Evolutionary conservation across 2,797 vertebrate species (phyloP).

Genomic region (Cirrhinus mrigala): DNA sequence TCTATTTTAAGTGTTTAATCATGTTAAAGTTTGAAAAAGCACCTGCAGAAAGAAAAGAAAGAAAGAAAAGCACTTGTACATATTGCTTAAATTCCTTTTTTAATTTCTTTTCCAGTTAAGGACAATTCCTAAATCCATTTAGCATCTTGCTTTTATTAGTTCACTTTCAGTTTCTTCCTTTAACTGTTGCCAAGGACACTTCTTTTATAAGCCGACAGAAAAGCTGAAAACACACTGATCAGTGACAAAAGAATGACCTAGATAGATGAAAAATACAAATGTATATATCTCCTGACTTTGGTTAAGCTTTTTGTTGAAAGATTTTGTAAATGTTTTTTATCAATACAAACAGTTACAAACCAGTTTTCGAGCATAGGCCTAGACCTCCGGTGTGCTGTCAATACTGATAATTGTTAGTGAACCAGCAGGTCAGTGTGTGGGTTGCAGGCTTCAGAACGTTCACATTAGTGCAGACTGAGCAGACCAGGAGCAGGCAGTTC

Average conservation of each 20-base stretch:
- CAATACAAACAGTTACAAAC: neutral
- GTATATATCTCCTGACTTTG: neutral
- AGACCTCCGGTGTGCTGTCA: neutral
- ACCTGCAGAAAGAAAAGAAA: neutral
- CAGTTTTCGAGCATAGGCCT: neutral
- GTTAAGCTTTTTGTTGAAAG: neutral
- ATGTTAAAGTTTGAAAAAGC: neutral
- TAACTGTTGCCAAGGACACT: neutral
- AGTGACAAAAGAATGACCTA: neutral
- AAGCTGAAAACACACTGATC: neutral
- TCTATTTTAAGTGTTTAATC: neutral
- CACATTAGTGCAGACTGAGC: neutral
- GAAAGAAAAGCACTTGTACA: neutral
- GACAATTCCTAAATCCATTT: neutral
- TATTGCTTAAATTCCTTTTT: conserved; percentile 1
- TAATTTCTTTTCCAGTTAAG: neutral
- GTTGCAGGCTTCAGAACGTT: neutral
- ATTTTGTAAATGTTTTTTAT: neutral
- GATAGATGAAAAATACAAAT: neutral
- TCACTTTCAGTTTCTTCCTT: conserved; percentile 1
- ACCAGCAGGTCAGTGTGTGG: conserved; percentile 7
- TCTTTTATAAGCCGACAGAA: neutral
- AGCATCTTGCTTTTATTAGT: conserved; percentile 5
- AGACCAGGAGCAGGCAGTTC: conserved; percentile 1
- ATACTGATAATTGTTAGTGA: neutral